Conservation (phyloP, 2,797 vertebrate genomes). For the Spinibarbus caldwelli region DNA sequence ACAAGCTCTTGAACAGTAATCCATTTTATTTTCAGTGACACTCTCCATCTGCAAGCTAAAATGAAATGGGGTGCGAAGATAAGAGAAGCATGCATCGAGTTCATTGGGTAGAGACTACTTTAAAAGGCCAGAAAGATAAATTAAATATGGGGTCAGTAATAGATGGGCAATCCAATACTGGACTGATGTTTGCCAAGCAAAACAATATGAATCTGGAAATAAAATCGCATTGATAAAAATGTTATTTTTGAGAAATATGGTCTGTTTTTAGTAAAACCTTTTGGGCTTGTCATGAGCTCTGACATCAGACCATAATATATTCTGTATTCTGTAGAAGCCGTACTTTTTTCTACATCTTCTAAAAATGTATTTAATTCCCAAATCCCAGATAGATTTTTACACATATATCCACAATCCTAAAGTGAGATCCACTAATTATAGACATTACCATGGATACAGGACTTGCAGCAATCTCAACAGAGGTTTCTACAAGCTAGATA, state of each 20-base stretch:
- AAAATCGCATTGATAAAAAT: background rate
- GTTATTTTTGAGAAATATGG: background rate
- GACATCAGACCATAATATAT: background rate
- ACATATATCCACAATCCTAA: background rate
- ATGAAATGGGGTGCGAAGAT: slow-evolving; percentile 6
- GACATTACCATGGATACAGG: background rate
- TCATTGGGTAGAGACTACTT: background rate
- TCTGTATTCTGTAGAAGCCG: background rate
- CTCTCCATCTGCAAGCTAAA: slow-evolving; percentile 41
- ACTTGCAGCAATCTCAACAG: background rate
- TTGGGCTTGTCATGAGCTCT: background rate
- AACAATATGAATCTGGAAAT: background rate
- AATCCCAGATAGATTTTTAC: background rate
- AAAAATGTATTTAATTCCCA: background rate
- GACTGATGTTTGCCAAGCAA: background rate
- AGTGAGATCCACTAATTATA: background rate
- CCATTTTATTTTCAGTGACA: slow-evolving; percentile 54
- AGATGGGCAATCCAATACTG: background rate
- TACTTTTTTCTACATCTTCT: background rate
- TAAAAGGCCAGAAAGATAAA: slow-evolving; percentile 13
- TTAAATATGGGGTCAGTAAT: background rate
- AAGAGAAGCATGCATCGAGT: slow-evolving; percentile 1
- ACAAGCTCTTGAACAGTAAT: slow-evolving; percentile 50
- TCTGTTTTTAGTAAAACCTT: background rate
- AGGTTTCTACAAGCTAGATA: background rate